phyloP scores from a whole-genome alignment of 1,140 invertebrate genomes.

The Diachasma alloeum region DNA sequence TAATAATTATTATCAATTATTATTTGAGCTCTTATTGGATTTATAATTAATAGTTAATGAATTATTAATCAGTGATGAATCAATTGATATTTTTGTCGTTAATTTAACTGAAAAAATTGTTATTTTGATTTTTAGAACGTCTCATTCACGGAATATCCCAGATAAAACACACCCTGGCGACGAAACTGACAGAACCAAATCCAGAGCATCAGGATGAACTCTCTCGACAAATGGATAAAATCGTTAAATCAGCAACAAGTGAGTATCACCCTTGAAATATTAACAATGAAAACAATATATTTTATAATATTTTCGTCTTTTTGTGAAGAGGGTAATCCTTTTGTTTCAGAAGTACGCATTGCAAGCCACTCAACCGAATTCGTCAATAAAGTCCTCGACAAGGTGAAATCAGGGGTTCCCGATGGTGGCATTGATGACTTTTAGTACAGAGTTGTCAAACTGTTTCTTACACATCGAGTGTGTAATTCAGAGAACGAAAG shows the following conservation, averaged over 20 bases:
- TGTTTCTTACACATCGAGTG: not conserved
- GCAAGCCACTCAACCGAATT: constrained; percentile 86
- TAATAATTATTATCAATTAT: too few species aligned
- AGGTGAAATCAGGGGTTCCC: constrained; percentile 72
- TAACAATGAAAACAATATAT: not conserved
- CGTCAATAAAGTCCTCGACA: constrained; percentile 85
- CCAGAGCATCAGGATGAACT: constrained; percentile 70
- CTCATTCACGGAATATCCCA: constrained; percentile 74
- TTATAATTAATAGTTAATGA: too few species aligned
- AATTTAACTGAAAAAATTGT: constrained; percentile 7
- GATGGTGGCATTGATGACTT: constrained; percentile 75
- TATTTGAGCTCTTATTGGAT: too few species aligned
- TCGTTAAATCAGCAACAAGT: constrained; percentile 72
- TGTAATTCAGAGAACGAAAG: not conserved
- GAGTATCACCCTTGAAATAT: constrained; percentile 51
- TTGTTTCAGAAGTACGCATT: constrained; percentile 76
- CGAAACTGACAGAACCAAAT: constrained; percentile 68
- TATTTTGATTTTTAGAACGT: constrained; percentile 66
- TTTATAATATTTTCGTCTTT: constrained; percentile 10
- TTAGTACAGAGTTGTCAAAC: constrained; percentile 45
- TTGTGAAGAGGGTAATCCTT: constrained; percentile 28
- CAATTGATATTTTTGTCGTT: too few species aligned
- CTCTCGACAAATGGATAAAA: constrained; percentile 72
- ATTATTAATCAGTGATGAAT: too few species aligned
- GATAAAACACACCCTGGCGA: constrained; percentile 70